Percentiles rank a stretch among this genome's conserved stretches.
phyloP scores from a whole-genome alignment of 2,888 invertebrate genomes.

The Dicyrtomina minuta region DNA sequence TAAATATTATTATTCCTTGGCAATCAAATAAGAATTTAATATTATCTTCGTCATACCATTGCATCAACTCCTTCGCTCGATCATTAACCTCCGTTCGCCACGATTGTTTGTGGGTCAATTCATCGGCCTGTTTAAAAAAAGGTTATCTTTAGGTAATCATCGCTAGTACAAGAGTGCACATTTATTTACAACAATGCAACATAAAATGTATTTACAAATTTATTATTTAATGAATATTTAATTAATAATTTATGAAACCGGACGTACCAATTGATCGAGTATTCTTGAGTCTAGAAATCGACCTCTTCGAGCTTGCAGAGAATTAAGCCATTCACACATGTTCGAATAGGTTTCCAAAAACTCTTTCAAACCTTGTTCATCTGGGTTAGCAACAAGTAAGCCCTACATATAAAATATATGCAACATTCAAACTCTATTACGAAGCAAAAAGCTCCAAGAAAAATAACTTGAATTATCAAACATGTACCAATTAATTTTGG shows the following conservation, averaged over 20 bases:
- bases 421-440: slow-evolving; percentile 14
- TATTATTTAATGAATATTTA: no score
- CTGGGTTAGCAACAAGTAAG: slow-evolving; percentile 40
- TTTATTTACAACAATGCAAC: no score
- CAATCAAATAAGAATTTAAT: no score
- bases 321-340: slow-evolving; percentile 50
- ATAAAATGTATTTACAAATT: no score
- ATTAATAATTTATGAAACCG: no score
- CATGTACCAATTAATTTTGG: no score
- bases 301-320: slow-evolving; percentile 46
- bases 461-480: no score
- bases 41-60: no score
- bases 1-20: no score
- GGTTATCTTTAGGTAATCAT: slow-evolving; percentile 9
- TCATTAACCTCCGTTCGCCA: slow-evolving; percentile 47
- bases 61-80: slow-evolving; percentile 39
- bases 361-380: slow-evolving; percentile 44
- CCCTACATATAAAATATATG: slow-evolving; percentile 21
- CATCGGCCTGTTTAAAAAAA: slow-evolving; percentile 37
- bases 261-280: slow-evolving; percentile 44
- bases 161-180: background rate
- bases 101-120: slow-evolving; percentile 40
- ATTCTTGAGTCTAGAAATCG: slow-evolving; percentile 42
- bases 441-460: slow-evolving; percentile 6
- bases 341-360: slow-evolving; percentile 48